Conservation (phyloP, 2,888 invertebrate species). For the Candidula unifasciata region DNA sequence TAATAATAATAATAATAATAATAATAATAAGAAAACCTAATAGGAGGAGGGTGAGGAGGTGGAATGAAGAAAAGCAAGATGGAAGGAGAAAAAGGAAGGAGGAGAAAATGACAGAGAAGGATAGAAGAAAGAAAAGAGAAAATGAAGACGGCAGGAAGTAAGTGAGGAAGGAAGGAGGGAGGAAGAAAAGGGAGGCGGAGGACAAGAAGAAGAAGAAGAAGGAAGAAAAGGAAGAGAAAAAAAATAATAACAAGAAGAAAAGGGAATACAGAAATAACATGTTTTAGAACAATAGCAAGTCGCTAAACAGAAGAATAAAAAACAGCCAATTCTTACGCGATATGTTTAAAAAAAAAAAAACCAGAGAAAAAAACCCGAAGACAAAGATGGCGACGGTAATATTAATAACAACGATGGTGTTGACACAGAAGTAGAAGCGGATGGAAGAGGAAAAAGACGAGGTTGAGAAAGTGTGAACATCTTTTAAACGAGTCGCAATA, state of each 20-base stretch:
- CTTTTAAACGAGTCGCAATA: too few species aligned
- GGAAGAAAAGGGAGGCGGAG: constrained; percentile 10
- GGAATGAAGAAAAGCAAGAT: neutral
- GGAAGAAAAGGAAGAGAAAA: constrained; percentile 10
- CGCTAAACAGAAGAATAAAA: neutral
- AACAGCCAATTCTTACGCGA: neutral
- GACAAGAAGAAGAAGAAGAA: constrained; percentile 26
- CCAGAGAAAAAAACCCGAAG: neutral
- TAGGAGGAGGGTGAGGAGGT: neutral
- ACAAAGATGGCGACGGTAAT: neutral
- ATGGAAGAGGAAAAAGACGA: too few species aligned
- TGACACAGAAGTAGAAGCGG: too few species aligned
- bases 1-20: neutral
- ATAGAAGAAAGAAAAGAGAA: neutral
- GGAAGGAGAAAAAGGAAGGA: neutral
- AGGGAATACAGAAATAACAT: neutral
- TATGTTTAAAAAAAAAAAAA: neutral
- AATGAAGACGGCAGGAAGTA: neutral
- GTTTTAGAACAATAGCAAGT: neutral
- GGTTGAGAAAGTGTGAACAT: too few species aligned
- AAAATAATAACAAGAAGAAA: constrained; percentile 1
- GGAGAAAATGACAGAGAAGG: neutral
- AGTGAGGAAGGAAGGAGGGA: neutral
- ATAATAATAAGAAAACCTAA: neutral
- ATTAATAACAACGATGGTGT: neutral